Evolutionary conservation across 2,113 vertebrate genomes (phyloP), one percentile per base, ranked within the genome.

Genomic region (Callopanchax toddi): DNA sequence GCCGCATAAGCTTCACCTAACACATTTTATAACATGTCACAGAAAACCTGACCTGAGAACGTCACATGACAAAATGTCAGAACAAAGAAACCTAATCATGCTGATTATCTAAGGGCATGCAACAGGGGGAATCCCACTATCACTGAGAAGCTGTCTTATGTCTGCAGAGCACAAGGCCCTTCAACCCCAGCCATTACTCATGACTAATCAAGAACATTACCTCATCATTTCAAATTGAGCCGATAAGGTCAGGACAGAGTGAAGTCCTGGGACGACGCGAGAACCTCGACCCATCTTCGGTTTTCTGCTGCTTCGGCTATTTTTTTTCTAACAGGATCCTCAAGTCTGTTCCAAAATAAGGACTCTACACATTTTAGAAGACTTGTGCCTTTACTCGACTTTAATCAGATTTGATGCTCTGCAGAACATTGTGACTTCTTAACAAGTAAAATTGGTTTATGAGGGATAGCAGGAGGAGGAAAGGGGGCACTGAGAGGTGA

Each of bases 371-470:
- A 89, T 82, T 85, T 84, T 36, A 68, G 71, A 87, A 77, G 80
- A 88, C 76, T 85, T 72, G 78, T 49, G 73, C 71, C 73, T 81
- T 81, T 76, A 56, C 78, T 71, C 23, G 16, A 59, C 74, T 81
- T 79, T 89, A 89, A 91, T 90, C 49, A 4, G 56, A 90, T 87
- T 86, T 77, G 74, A 79, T 61, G 63, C 78, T 74, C 54, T 25
- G 71, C 67, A 81, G 87, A 90, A 90, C 86, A 91, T 87, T 89
- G 87, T 86, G 90, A 89, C 88, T 89, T 76, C 67, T 84, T 88
- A 87, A 90, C 83, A 60, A 89, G 79, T 81, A 62, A 69, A 90
- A 87, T 86, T 87, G 64, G 74, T 87, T 91, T 87, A 89, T 48
- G 34, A 77, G 79, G 29, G 60, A 52, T 82, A 78, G 88, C 48